phyloP scores from a whole-genome alignment of 2,113 vertebrate species.

The Hipposideros armiger region DNA sequence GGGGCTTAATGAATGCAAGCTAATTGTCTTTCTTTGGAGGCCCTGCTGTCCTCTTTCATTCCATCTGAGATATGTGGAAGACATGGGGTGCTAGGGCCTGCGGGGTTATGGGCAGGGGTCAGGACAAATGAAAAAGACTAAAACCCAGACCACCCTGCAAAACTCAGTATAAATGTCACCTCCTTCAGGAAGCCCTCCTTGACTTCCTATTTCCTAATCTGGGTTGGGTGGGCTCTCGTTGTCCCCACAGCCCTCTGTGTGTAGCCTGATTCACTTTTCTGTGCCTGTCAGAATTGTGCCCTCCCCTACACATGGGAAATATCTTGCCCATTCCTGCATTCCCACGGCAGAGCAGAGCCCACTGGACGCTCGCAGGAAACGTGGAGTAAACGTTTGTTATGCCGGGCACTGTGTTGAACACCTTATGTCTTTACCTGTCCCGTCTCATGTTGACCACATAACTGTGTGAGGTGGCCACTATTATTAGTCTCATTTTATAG shows the following conservation, averaged over 20 bases:
- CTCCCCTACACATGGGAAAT: not conserved
- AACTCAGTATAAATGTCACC: not conserved
- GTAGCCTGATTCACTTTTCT: not conserved
- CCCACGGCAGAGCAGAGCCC: not conserved
- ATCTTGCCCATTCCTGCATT: not conserved
- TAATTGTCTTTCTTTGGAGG: slow-evolving; percentile 4
- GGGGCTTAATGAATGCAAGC: not conserved
- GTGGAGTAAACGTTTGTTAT: not conserved
- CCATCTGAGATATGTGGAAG: not conserved
- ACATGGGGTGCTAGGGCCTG: not conserved
- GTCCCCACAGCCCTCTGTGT: not conserved
- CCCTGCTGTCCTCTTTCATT: not conserved
- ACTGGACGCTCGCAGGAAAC: not conserved
- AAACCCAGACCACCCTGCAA: not conserved
- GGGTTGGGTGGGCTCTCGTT: not conserved
- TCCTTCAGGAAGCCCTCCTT: slow-evolving; percentile 23
- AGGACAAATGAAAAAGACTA: not conserved
- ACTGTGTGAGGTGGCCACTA: not conserved
- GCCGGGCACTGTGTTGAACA: not conserved
- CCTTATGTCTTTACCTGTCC: not conserved
- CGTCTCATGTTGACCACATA: not conserved
- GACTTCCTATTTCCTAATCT: not conserved
- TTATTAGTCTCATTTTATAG: not conserved
- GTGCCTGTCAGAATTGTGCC: not conserved
- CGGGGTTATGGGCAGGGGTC: not conserved